Percentiles rank a stretch among this genome's conserved stretches.
Evolutionary conservation across 30 jellyfish, hydroid and myxozoan genomes (phyloP).

Genomic region (Hydractinia symbiolongicarpus): DNA sequence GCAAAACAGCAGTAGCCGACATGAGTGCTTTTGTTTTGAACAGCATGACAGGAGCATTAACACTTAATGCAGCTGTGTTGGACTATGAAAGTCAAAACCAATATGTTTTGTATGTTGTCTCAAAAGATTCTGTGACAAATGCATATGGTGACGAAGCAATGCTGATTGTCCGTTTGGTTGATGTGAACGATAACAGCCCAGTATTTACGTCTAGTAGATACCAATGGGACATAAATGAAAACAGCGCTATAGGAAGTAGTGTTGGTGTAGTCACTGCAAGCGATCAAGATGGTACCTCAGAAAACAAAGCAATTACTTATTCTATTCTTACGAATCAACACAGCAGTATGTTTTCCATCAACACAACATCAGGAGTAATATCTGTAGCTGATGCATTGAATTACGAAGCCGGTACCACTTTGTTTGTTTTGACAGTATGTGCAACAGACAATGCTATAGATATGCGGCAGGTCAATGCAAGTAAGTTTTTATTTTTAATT

Average conservation of each 20-base stretch:
- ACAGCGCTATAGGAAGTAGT: background rate
- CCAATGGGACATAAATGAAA: background rate
- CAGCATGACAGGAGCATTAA: slow-evolving; percentile 30
- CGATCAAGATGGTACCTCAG: background rate
- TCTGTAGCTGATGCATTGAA: background rate
- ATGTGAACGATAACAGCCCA: slow-evolving; percentile 64
- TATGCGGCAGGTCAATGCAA: background rate
- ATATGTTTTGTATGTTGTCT: background rate
- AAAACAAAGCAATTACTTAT: background rate
- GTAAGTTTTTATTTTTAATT: background rate
- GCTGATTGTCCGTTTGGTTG: slow-evolving; percentile 31
- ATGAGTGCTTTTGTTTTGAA: slow-evolving; percentile 3
- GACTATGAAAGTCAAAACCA: background rate
- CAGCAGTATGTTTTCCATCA: background rate
- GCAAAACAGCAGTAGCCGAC: background rate
- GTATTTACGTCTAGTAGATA: background rate
- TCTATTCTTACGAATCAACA: slow-evolving; percentile 17
- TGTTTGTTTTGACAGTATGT: slow-evolving; percentile 16
- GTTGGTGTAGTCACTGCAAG: background rate
- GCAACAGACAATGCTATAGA: slow-evolving; percentile 13
- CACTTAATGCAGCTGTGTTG: background rate
- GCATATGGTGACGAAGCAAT: slow-evolving; percentile 13
- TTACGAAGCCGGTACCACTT: slow-evolving; percentile 9
- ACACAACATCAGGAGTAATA: background rate
- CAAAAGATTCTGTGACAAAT: slow-evolving; percentile 11